Conservation (phyloP, 2,888 invertebrate genomes). For the Patella pellucida region DNA sequence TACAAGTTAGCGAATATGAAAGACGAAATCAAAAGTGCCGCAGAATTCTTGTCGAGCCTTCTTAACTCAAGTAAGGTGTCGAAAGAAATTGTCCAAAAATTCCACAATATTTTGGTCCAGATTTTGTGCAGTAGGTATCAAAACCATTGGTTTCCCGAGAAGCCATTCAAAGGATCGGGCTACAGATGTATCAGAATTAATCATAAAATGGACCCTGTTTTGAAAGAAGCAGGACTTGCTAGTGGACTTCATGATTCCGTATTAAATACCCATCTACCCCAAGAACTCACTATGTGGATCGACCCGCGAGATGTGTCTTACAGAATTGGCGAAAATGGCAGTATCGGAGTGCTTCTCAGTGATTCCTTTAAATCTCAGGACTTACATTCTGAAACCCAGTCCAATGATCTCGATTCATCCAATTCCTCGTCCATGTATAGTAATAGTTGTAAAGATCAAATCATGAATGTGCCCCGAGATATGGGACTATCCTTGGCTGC, state of each 20-base stretch:
- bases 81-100: slow-evolving; percentile 42
- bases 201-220: slow-evolving; percentile 80
- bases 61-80: slow-evolving; percentile 44
- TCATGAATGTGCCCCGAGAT: slow-evolving; percentile 9
- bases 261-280: slow-evolving; percentile 74
- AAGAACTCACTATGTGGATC: slow-evolving; percentile 83
- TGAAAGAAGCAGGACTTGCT: slow-evolving; percentile 78
- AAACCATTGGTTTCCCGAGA: slow-evolving; percentile 83
- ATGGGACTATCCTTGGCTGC: slow-evolving; percentile 31
- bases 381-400: slow-evolving; percentile 24
- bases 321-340: slow-evolving; percentile 78
- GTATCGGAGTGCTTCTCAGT: slow-evolving; percentile 76
- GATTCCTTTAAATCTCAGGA: slow-evolving; percentile 16
- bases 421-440: slow-evolving; percentile 7
- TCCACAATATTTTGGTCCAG: slow-evolving; percentile 46
- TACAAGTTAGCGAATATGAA: slow-evolving; percentile 45
- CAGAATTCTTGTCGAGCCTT: slow-evolving; percentile 56
- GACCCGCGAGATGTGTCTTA: slow-evolving; percentile 82
- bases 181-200: slow-evolving; percentile 82
- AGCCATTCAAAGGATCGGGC: slow-evolving; percentile 80
- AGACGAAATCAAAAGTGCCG: slow-evolving; percentile 65
- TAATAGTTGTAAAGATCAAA: slow-evolving; percentile 3
- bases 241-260: slow-evolving; percentile 76
- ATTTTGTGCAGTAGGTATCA: slow-evolving; percentile 73
- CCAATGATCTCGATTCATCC: slow-evolving; percentile 19